Conservation (phyloP, 2,113 vertebrate species). For the Stigmatopora nigra region DNA sequence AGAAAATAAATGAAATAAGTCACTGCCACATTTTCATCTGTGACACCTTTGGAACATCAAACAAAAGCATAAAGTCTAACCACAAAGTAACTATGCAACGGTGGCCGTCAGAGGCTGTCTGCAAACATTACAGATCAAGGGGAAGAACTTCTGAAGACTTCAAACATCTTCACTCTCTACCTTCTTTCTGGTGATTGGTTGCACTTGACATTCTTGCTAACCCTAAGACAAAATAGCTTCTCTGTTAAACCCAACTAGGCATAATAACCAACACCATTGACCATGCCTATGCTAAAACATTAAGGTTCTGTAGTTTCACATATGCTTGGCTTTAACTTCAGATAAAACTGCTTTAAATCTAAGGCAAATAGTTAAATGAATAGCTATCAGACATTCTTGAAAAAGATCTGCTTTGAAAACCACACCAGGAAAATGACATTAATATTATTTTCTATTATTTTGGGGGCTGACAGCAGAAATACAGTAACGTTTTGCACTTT, state of each 20-base stretch:
- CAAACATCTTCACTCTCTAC: slow-evolving; percentile 58
- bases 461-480: too few species aligned
- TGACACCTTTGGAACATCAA: slow-evolving; percentile 64
- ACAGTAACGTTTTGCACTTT: too few species aligned
- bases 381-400: too few species aligned
- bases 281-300: slow-evolving; percentile 2
- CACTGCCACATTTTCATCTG: slow-evolving; percentile 39
- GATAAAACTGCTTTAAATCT: neutral
- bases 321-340: neutral
- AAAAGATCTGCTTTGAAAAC: too few species aligned
- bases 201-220: slow-evolving; percentile 43
- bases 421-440: too few species aligned
- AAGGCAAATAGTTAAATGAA: too few species aligned
- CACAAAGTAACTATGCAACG: slow-evolving; percentile 54
- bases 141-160: slow-evolving; percentile 62
- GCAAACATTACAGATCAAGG: slow-evolving; percentile 64
- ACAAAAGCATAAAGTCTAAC: slow-evolving; percentile 61
- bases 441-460: too few species aligned
- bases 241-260: slow-evolving; percentile 40
- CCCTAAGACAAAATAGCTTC: slow-evolving; percentile 47
- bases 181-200: slow-evolving; percentile 47
- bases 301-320: slow-evolving; percentile 9
- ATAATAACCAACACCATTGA: slow-evolving; percentile 16
- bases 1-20: slow-evolving; percentile 62
- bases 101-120: slow-evolving; percentile 56